Conservation (phyloP, 1,140 invertebrate species). For the Anadara kagoshimensis region DNA sequence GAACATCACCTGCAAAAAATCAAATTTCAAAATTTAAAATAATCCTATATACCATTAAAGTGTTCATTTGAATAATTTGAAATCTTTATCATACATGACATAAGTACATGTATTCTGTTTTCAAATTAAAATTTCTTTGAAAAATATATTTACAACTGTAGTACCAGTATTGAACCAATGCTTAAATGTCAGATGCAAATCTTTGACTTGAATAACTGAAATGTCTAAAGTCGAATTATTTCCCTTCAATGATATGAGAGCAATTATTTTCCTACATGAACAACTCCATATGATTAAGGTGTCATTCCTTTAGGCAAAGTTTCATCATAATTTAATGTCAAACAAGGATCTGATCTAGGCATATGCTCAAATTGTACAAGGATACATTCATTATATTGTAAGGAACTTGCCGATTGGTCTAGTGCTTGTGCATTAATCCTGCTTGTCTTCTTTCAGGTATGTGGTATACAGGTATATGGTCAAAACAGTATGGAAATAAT, state of each 20-base stretch:
- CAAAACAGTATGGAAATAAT: no score
- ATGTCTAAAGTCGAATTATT: conserved; percentile 11
- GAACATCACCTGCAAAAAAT: conserved; percentile 11
- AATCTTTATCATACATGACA: no score
- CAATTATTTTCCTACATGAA: conserved; percentile 6
- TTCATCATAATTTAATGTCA: conserved; percentile 2
- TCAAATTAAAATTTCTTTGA: conserved; percentile 4
- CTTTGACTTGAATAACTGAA: conserved; percentile 11
- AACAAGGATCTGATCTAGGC: no score
- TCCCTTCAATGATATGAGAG: conserved; percentile 10
- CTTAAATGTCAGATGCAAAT: conserved; percentile 8
- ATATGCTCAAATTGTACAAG: no score
- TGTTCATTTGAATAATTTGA: conserved; percentile 7
- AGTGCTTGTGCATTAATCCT: no score
- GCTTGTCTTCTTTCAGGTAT: no score
- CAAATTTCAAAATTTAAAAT: conserved; percentile 9
- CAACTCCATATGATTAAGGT: conserved; percentile 10
- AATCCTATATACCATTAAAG: conserved; percentile 7
- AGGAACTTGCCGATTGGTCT: no score
- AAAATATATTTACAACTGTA: conserved; percentile 11
- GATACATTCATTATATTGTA: no score
- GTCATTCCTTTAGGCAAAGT: conserved; percentile 6
- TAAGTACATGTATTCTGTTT: conserved; percentile 7
- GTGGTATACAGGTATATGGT: no score
- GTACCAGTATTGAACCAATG: conserved; percentile 8